These are phyloP conservation scores for Drosophila subsilvestris DNA, from an alignment of 2,888 invertebrate species.

Conservation along the genomic window DNA sequence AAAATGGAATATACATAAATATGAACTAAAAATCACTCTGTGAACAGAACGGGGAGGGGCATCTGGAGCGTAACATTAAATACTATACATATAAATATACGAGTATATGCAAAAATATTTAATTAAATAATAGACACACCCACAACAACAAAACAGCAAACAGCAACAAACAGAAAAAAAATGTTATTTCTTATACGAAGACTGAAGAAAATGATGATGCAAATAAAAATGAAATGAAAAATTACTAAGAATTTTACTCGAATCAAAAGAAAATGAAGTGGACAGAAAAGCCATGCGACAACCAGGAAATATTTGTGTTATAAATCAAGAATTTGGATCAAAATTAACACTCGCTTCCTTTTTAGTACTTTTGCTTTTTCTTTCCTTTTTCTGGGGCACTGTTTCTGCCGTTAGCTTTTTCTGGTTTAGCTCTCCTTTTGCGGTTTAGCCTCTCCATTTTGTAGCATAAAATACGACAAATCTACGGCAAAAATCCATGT, in stretches of 20 bases:
- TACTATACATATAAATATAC: constrained; percentile 27
- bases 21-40: constrained; percentile 39
- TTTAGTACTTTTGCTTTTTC: constrained; percentile 2
- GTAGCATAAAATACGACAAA: constrained; percentile 52
- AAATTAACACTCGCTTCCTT: constrained; percentile 13
- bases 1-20: constrained; percentile 27
- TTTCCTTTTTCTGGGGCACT: background rate
- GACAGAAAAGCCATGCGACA: background rate
- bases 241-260: constrained; percentile 5
- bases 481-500: constrained; percentile 53
- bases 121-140: constrained; percentile 51
- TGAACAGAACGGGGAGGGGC: constrained; percentile 19
- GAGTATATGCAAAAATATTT: constrained; percentile 55
- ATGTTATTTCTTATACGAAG: constrained; percentile 84
- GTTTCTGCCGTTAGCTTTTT: too few species aligned
- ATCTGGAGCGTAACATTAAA: constrained; percentile 35
- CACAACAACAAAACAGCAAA: constrained; percentile 59
- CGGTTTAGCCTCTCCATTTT: constrained; percentile 40
- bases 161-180: constrained; percentile 52
- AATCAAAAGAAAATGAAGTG: constrained; percentile 5
- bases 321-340: constrained; percentile 34
- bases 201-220: constrained; percentile 82
- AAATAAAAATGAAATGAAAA: constrained; percentile 52
- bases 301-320: constrained; percentile 11
- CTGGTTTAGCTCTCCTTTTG: too few species aligned